Evolutionary conservation across 2,797 vertebrate species (phyloP), one percentile per base, ranked within the genome.

Genomic region (Rhincodon typus): DNA sequence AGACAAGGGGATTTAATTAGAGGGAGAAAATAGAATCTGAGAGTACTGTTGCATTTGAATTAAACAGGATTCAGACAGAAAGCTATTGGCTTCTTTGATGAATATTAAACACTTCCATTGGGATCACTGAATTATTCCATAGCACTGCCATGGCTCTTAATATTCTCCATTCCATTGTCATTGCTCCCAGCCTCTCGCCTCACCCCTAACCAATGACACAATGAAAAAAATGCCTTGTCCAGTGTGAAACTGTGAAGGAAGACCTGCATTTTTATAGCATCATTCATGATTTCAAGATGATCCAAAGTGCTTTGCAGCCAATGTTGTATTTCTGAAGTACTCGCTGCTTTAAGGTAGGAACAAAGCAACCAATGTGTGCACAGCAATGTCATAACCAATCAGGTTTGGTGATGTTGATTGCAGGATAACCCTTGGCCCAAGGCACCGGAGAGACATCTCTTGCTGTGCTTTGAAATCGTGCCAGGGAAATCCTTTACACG

Each of bases 1-100:
- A 57, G 66, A 91, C 88, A 91, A 46, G 88, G 88, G 17, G 66
- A 91, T 91, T 67, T 91, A 91, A 91, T 91, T 91, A 91, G n/a
- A n/a, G n/a, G n/a, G n/a, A n/a, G n/a, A n/a, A n/a, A n/a, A n/a
- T n/a, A n/a, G n/a, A n/a, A n/a, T n/a, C n/a, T n/a, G n/a, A n/a
- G n/a, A n/a, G n/a, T n/a, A n/a, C n/a, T n/a, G n/a, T n/a, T n/a
- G n/a, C n/a, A n/a, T n/a, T n/a, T 91, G 57, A 91, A 91, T 91
- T 66, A 91, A 91, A 38, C 5, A 91, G 88, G 88, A 91, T 38
- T 34, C 57, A 66, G 57, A 4, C 57, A n/a, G 1, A 7, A 30
- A 91, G 57, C 88, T 34, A 21, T 21, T 62, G 88, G 15, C 88
- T 91, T 21, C 57, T 66, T 62, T 91, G 88, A 91, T 91, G 57